Evolutionary conservation across 92 coral and sea anemone genomes (phyloP).

Genomic region (Umimayanthus kanabou): DNA sequence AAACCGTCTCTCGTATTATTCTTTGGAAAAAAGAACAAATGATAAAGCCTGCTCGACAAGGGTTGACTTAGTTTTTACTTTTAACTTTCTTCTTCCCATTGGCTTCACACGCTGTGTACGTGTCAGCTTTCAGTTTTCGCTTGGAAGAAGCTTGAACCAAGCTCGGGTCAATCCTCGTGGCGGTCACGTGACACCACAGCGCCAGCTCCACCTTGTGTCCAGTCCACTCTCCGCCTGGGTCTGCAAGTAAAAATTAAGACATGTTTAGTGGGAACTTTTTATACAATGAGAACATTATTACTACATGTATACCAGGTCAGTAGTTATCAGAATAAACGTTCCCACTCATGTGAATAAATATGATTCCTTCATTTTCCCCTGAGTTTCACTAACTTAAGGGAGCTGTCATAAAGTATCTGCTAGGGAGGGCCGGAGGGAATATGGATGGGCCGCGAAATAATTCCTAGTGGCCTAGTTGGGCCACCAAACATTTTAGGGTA

Average conservation of each 20-base stretch:
- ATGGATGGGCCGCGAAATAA: too few relatives aligned
- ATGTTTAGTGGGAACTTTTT: neutral
- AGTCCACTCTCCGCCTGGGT: slow-evolving; percentile 82
- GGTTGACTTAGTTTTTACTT: neutral
- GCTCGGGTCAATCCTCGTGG: slow-evolving; percentile 69
- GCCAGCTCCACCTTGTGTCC: slow-evolving; percentile 93
- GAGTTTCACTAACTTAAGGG: too few relatives aligned
- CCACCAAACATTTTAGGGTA: too few relatives aligned
- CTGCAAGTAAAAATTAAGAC: slow-evolving; percentile 41
- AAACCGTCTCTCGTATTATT: neutral
- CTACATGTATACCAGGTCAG: too few relatives aligned
- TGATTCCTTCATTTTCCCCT: too few relatives aligned
- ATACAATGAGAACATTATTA: neutral
- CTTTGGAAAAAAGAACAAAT: neutral
- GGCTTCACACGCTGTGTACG: neutral
- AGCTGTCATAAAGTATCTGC: too few relatives aligned
- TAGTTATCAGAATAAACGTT: too few relatives aligned
- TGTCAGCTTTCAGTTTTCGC: slow-evolving; percentile 44
- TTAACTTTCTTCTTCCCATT: slow-evolving; percentile 10
- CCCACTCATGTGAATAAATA: too few relatives aligned
- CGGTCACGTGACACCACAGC: slow-evolving; percentile 82
- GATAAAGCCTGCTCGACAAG: neutral
- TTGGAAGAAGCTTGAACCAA: slow-evolving; percentile 39
- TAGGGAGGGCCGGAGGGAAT: too few relatives aligned
- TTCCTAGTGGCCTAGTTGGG: too few relatives aligned